These are phyloP conservation scores for Drosophila sulfurigaster DNA, from an alignment of 1,140 invertebrate genomes.

Conservation along the genomic window DNA sequence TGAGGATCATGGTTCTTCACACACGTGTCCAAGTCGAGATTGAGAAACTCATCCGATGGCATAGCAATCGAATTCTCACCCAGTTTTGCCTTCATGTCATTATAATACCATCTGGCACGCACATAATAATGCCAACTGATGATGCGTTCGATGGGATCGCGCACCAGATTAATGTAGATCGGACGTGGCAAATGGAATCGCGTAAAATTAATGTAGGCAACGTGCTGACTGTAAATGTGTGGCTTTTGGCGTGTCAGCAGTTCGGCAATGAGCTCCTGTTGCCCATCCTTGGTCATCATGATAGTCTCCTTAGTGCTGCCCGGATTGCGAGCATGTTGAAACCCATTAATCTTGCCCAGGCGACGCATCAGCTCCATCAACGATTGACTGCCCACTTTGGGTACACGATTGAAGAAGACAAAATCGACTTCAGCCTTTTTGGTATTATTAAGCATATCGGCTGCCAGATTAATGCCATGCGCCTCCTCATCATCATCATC, in stretches of 20 bases:
- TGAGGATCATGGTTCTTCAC: constrained; percentile 92
- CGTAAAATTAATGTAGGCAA: constrained; percentile 80
- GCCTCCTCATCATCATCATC: constrained; percentile 24
- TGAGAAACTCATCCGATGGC: constrained; percentile 93
- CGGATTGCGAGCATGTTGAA: constrained; percentile 92
- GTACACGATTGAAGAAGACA: constrained; percentile 95
- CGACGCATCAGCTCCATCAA: constrained; percentile 93
- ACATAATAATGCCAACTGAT: constrained; percentile 96
- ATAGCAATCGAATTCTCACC: constrained; percentile 90
- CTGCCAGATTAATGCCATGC: constrained; percentile 44
- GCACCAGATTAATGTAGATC: constrained; percentile 95
- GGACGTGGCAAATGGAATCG: constrained; percentile 92
- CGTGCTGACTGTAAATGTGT: constrained; percentile 85
- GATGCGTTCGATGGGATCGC: constrained; percentile 94
- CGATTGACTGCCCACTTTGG: constrained; percentile 94
- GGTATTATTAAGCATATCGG: constrained; percentile 90
- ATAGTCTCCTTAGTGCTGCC: constrained; percentile 94
- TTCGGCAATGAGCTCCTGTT: constrained; percentile 86
- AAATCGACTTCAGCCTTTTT: constrained; percentile 89
- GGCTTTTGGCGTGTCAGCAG: constrained; percentile 86
- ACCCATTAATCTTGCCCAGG: constrained; percentile 91
- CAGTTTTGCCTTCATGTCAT: constrained; percentile 93
- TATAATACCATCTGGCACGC: constrained; percentile 94
- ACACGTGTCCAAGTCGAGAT: constrained; percentile 96
- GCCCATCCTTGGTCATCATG: constrained; percentile 90